Percentiles rank a stretch among this genome's conserved stretches.
Conservation (phyloP, 2,888 invertebrate genomes). For the Monoplex corrugatus region DNA sequence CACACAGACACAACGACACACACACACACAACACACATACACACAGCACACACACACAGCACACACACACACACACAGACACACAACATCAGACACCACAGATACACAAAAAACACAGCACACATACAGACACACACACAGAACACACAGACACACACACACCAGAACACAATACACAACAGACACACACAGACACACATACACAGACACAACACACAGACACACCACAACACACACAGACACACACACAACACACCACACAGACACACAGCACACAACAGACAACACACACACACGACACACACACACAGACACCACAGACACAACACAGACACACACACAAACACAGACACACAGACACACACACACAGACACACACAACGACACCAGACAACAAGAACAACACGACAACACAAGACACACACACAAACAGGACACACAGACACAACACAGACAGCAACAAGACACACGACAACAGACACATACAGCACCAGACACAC, state of each 20-base stretch:
- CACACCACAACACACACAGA: constrained; percentile 7
- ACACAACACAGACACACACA: not conserved
- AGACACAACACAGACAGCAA: not conserved
- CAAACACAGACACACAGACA: not conserved
- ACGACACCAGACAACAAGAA: constrained; percentile 4
- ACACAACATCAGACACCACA: too few relatives aligned
- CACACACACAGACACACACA: too few relatives aligned
- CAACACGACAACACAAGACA: not conserved
- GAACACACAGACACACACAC: not conserved
- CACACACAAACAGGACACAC: not conserved
- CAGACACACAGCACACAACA: too few relatives aligned
- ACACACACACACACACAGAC: too few relatives aligned
- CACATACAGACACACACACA: not conserved
- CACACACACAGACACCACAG: not conserved
- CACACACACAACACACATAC: not conserved
- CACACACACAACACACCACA: not conserved
- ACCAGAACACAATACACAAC: not conserved
- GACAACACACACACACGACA: too few relatives aligned
- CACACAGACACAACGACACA: not conserved
- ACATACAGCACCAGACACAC: not conserved
- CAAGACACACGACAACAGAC: not conserved
- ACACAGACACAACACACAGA: too few relatives aligned
- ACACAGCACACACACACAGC: not conserved
- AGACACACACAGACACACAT: not conserved
- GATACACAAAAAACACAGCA: not conserved